Evolutionary conservation across 2,113 vertebrate genomes (phyloP).

Genomic region (Pomatorhinus ruficollis): DNA sequence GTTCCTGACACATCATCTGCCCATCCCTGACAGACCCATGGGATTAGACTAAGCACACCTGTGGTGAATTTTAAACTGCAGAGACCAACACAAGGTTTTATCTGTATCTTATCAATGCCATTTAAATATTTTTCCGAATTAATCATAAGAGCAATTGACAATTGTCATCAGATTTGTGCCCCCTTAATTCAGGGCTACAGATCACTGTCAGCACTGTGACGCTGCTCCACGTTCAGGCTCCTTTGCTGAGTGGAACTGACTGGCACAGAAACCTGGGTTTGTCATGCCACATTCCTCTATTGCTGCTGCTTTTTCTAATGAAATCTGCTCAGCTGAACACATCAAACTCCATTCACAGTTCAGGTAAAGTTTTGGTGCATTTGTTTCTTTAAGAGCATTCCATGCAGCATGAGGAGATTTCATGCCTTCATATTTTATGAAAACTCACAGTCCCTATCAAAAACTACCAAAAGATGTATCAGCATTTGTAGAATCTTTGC

Average conservation of each 20-base stretch:
- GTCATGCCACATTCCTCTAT: rapidly evolving
- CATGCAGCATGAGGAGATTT: not conserved
- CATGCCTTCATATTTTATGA: not conserved
- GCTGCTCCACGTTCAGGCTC: rapidly evolving
- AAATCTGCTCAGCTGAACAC: not conserved
- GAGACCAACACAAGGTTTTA: not conserved
- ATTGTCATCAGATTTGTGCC: too few relatives aligned
- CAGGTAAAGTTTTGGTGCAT: not conserved
- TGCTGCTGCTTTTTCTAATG: not conserved
- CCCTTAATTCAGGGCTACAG: not conserved
- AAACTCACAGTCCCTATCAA: not conserved
- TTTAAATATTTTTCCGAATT: not conserved
- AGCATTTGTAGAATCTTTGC: not conserved
- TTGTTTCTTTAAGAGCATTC: not conserved
- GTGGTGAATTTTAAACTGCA: not conserved
- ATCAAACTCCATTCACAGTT: not conserved
- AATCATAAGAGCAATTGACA: not conserved
- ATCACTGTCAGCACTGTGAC: not conserved
- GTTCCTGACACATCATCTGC: not conserved
- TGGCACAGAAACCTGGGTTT: not conserved
- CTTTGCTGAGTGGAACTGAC: not conserved
- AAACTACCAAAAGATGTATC: not conserved
- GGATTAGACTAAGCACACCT: not conserved
- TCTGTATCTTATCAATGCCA: not conserved
- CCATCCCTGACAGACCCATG: not conserved